Percentiles rank a stretch among this genome's conserved stretches.
Conservation (phyloP, 2,888 invertebrate species). For the Drosophila phalerata region DNA sequence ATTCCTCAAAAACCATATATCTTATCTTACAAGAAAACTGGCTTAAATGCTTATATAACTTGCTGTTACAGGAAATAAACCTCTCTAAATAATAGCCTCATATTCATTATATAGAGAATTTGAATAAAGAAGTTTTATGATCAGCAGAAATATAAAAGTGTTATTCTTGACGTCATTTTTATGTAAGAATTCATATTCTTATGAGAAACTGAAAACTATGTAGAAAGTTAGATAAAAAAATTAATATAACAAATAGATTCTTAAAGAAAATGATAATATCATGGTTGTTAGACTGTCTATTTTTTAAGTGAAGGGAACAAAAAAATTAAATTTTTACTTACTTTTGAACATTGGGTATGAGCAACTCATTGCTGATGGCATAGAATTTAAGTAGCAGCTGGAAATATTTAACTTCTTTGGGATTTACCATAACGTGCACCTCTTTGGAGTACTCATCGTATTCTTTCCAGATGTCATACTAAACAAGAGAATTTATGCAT, state of each 20-base stretch:
- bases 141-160: too few species aligned
- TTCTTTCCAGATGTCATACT: constrained; percentile 83
- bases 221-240: too few species aligned
- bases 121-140: too few species aligned
- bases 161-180: too few species aligned
- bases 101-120: background rate
- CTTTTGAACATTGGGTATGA: constrained; percentile 83
- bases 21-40: constrained; percentile 12
- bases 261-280: too few species aligned
- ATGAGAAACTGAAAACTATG: too few species aligned
- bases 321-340: too few species aligned
- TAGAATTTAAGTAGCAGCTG: constrained; percentile 83
- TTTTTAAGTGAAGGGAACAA: too few species aligned
- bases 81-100: background rate
- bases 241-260: too few species aligned
- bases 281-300: too few species aligned
- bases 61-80: background rate
- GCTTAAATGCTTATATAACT: background rate
- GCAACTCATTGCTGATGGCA: constrained; percentile 85
- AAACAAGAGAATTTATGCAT: background rate
- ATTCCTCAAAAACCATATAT: background rate
- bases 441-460: constrained; percentile 84
- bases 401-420: constrained; percentile 86
- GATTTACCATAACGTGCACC: constrained; percentile 88
- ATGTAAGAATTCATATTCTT: too few species aligned